Percentiles rank a stretch among this genome's conserved stretches.
Evolutionary conservation across 2,797 vertebrate genomes (phyloP).

Genomic region (Sciaenops ocellatus): DNA sequence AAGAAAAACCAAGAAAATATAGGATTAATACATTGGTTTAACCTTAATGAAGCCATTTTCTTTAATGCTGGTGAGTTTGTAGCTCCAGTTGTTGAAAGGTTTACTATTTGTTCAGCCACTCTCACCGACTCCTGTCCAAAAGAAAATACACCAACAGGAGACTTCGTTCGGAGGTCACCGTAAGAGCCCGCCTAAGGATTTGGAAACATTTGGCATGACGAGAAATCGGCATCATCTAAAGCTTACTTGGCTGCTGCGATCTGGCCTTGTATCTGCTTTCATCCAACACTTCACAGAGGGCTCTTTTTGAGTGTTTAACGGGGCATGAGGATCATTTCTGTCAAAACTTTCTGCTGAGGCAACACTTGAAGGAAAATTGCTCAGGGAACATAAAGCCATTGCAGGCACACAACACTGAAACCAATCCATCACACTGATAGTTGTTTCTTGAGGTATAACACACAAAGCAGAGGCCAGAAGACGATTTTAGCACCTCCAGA

Average conservation of each 20-base stretch:
- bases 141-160: constrained; percentile 5
- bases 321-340: not conserved
- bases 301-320: not conserved
- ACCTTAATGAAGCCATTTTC: not conserved
- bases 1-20: not conserved
- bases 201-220: constrained; percentile 13
- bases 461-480: not conserved
- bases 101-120: not conserved
- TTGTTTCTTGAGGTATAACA: not conserved
- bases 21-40: not conserved
- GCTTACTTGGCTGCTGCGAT: not conserved
- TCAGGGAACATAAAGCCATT: constrained; percentile 4
- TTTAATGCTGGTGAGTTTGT: not conserved
- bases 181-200: constrained; percentile 5
- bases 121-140: not conserved
- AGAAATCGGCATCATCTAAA: constrained; percentile 20
- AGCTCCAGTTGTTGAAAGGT: not conserved
- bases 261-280: not conserved
- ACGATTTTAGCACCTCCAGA: not conserved
- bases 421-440: not conserved
- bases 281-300: not conserved
- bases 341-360: constrained; percentile 16
- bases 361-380: not conserved
- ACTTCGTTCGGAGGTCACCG: not conserved
- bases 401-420: constrained; percentile 5